These are phyloP conservation scores for Petrocephalus microphthalmus DNA, from an alignment of 2,113 vertebrate species.

Conservation along the genomic window DNA sequence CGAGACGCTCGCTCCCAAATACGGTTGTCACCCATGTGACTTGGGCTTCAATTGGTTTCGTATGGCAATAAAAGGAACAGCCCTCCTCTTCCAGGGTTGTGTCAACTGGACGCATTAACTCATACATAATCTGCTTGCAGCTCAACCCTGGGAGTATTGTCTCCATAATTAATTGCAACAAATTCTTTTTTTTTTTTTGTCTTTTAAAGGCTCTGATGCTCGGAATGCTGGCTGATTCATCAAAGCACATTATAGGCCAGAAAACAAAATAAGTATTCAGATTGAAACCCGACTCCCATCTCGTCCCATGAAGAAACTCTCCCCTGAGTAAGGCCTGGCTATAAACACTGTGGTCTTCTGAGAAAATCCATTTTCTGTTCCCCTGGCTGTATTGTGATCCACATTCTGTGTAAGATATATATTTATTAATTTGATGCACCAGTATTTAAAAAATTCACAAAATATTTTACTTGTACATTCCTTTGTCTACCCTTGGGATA, in stretches of 20 bases:
- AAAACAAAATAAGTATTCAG: background rate
- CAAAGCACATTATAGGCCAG: background rate
- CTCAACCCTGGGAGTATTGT: background rate
- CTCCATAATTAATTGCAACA: background rate
- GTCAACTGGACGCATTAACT: background rate
- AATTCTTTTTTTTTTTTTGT: background rate
- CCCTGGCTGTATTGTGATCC: background rate
- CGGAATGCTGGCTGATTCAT: conserved; percentile 15
- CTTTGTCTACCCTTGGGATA: background rate
- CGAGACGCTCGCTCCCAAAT: background rate
- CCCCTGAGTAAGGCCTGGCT: background rate
- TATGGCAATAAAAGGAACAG: conserved; percentile 32
- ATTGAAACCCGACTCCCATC: conserved; percentile 1
- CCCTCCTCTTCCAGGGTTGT: conserved; percentile 4
- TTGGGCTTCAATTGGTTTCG: conserved; percentile 15
- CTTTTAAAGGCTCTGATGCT: conserved; percentile 34
- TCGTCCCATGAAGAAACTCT: background rate
- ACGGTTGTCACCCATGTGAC: background rate
- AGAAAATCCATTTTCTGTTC: background rate
- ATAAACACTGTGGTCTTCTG: background rate
- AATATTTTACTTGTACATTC: background rate
- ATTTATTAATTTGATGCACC: background rate
- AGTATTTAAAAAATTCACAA: background rate
- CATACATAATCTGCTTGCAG: background rate
- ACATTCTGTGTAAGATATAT: background rate